Evolutionary conservation across 2,797 vertebrate genomes (phyloP).

Genomic region (Acanthopagrus latus): DNA sequence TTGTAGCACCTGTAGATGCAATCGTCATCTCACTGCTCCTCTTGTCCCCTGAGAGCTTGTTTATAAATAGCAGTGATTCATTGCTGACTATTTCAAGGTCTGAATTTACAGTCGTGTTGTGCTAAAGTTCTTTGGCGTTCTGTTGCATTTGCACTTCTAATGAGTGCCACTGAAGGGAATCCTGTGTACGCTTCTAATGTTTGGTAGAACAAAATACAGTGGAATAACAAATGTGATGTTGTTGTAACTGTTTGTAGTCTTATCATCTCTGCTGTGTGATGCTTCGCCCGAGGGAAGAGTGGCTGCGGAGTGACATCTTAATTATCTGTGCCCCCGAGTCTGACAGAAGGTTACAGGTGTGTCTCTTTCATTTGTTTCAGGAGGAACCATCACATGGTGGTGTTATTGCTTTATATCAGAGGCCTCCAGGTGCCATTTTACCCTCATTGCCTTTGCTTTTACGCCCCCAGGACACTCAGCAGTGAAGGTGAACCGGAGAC

Average conservation of each 20-base stretch:
- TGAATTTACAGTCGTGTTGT: conserved; percentile 1
- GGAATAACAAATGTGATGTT: background rate
- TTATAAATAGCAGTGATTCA: conserved; percentile 34
- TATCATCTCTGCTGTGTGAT: conserved; percentile 10
- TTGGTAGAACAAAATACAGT: background rate
- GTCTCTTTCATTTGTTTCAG: conserved; percentile 40
- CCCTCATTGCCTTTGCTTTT: conserved; percentile 10
- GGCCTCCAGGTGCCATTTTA: background rate
- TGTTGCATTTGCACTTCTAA: conserved; percentile 5
- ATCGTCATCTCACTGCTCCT: background rate
- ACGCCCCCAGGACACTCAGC: background rate
- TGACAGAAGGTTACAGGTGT: conserved; percentile 28
- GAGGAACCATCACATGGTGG: background rate
- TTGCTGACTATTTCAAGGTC: background rate
- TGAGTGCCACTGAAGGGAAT: background rate
- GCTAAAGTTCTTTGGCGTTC: background rate
- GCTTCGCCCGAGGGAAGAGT: background rate
- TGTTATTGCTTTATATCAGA: conserved; percentile 23
- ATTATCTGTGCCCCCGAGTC: conserved; percentile 30
- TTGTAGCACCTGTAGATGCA: background rate
- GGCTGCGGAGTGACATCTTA: conserved; percentile 42
- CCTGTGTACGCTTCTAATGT: background rate
- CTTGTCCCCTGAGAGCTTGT: background rate
- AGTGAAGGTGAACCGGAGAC: background rate
- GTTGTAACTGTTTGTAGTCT: background rate